These are phyloP conservation scores for Tetramorium parvispinum DNA, from an alignment of 1,140 invertebrate genomes.

Conservation along the genomic window DNA sequence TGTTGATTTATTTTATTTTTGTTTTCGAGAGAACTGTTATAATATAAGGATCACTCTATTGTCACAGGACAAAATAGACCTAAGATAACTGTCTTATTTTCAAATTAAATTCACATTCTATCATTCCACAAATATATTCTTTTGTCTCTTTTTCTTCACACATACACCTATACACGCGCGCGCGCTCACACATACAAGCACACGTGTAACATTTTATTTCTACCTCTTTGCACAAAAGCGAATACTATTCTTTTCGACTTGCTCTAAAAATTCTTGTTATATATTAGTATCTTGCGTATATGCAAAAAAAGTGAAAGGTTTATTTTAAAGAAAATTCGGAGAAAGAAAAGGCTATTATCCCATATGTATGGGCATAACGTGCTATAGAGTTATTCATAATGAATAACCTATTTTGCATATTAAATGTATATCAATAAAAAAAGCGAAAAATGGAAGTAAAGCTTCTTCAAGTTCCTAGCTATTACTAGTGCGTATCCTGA, in stretches of 20 bases:
- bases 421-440: constrained; percentile 61
- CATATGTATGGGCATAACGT: constrained; percentile 52
- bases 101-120: constrained; percentile 25
- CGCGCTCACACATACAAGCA: not conserved
- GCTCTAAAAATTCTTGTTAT: constrained; percentile 49
- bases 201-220: constrained; percentile 23
- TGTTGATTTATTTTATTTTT: constrained; percentile 18
- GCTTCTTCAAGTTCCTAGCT: constrained; percentile 84
- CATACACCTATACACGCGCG: too few relatives aligned
- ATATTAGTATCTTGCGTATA: constrained; percentile 57
- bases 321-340: constrained; percentile 60
- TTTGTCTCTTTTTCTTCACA: not conserved
- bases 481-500: constrained; percentile 78
- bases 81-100: constrained; percentile 27
- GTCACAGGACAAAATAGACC: not conserved
- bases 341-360: constrained; percentile 65
- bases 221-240: constrained; percentile 50
- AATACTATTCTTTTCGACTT: constrained; percentile 59
- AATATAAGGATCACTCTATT: not conserved
- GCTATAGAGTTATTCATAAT: constrained; percentile 47
- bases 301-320: constrained; percentile 43
- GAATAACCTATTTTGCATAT: constrained; percentile 58
- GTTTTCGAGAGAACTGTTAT: not conserved
- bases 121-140: constrained; percentile 19
- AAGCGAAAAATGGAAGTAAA: constrained; percentile 71